Percentiles rank a stretch among this genome's conserved stretches.
Conservation (phyloP, 2,888 invertebrate species). For the Chironomus riparius region DNA sequence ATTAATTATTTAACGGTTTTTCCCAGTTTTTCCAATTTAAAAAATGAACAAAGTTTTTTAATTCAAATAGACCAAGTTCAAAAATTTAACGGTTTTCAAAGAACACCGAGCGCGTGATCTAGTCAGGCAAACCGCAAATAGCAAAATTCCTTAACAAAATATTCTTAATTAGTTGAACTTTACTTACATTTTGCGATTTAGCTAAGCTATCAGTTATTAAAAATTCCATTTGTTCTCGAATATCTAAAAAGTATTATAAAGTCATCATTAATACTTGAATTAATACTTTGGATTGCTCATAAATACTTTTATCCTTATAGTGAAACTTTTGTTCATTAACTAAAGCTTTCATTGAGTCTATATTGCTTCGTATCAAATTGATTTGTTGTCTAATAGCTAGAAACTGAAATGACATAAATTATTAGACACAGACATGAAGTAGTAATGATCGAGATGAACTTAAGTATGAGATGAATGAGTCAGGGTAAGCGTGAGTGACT, state of each 20-base stretch:
- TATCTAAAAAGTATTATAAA: background rate
- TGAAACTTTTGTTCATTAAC: constrained; percentile 21
- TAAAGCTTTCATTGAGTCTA: constrained; percentile 7
- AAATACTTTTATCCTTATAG: constrained; percentile 24
- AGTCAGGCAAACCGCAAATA: too few relatives aligned
- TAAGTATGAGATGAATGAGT: background rate
- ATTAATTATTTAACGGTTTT: too few relatives aligned
- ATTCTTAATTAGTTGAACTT: background rate
- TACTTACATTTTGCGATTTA: constrained; percentile 3
- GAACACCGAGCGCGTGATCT: too few relatives aligned
- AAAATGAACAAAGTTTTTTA: too few relatives aligned
- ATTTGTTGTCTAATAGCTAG: constrained; percentile 2
- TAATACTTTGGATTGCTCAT: background rate
- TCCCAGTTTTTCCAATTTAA: too few relatives aligned
- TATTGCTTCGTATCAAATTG: background rate
- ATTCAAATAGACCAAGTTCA: too few relatives aligned
- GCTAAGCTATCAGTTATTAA: constrained; percentile 10
- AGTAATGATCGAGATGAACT: background rate
- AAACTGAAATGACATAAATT: constrained; percentile 12
- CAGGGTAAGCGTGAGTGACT: background rate
- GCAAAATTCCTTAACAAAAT: too few relatives aligned
- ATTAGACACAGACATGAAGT: background rate
- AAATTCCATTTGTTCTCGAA: constrained; percentile 10
- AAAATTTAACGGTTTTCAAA: too few relatives aligned
- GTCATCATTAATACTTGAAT: background rate